These are phyloP conservation scores for Amazonetta brasiliensis DNA, from an alignment of 2,797 vertebrate genomes.

Conservation along the genomic window DNA sequence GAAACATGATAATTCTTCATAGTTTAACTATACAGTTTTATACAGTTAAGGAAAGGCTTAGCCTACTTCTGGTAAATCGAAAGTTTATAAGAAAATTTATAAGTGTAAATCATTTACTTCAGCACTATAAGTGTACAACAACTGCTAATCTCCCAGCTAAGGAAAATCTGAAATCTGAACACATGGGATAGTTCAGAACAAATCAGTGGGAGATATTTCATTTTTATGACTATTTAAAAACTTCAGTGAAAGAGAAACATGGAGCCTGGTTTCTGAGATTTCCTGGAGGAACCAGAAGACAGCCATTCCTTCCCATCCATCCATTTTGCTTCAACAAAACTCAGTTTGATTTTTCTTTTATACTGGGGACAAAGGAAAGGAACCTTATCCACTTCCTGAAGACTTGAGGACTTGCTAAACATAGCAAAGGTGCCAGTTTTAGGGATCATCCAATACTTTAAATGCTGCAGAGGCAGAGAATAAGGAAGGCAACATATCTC, in stretches of 20 bases:
- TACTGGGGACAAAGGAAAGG: fast-evolving
- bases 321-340: background rate
- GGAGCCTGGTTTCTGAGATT: background rate
- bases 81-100: background rate
- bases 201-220: background rate
- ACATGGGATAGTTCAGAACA: background rate
- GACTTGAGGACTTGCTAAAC: background rate
- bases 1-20: background rate
- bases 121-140: background rate
- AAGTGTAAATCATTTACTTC: background rate
- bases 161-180: background rate
- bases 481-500: background rate
- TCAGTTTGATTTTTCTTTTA: background rate
- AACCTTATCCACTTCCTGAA: background rate
- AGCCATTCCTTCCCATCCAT: background rate
- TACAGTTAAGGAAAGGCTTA: background rate
- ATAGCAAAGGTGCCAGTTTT: background rate
- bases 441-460: background rate
- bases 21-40: background rate
- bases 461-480: background rate
- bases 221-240: background rate
- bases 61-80: background rate
- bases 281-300: background rate
- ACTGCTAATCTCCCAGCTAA: background rate
- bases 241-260: background rate